Percentiles rank a stretch among this genome's conserved stretches.
These are phyloP conservation scores for Creontiades dilutus DNA, from an alignment of 2,888 invertebrate genomes.

Conservation along the genomic window DNA sequence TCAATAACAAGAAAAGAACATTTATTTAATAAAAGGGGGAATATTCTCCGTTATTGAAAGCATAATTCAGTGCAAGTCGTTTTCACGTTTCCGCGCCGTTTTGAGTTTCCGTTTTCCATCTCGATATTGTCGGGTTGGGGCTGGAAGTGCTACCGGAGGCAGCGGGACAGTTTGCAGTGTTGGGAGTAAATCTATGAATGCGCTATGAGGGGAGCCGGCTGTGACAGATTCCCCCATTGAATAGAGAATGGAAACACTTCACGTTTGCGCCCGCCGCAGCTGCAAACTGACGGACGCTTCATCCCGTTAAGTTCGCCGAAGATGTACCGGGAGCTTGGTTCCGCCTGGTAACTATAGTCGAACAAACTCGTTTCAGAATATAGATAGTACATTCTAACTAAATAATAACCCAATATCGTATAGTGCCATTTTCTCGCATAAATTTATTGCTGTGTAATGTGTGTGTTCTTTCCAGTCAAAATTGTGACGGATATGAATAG, in stretches of 20 bases:
- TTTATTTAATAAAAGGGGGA: neutral
- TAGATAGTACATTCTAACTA: too few relatives aligned
- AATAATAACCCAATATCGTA: too few relatives aligned
- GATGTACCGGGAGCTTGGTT: neutral
- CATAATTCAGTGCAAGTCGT: neutral
- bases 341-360: too few relatives aligned
- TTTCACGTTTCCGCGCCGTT: neutral
- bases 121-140: neutral
- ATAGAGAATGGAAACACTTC: neutral
- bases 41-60: neutral
- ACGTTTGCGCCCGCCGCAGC: neutral
- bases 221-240: conserved; percentile 1
- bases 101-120: conserved; percentile 1
- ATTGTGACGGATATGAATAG: too few relatives aligned
- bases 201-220: neutral
- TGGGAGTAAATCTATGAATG: neutral
- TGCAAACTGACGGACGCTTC: neutral
- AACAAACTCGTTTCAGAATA: too few relatives aligned
- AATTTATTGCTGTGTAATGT: too few relatives aligned
- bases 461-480: too few relatives aligned
- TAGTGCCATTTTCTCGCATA: too few relatives aligned
- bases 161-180: neutral
- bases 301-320: neutral
- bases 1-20: neutral
- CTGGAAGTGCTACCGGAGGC: neutral